These are phyloP conservation scores for Nothobranchius kuhntae DNA, from an alignment of 2,113 vertebrate genomes.

Conservation along the genomic window DNA sequence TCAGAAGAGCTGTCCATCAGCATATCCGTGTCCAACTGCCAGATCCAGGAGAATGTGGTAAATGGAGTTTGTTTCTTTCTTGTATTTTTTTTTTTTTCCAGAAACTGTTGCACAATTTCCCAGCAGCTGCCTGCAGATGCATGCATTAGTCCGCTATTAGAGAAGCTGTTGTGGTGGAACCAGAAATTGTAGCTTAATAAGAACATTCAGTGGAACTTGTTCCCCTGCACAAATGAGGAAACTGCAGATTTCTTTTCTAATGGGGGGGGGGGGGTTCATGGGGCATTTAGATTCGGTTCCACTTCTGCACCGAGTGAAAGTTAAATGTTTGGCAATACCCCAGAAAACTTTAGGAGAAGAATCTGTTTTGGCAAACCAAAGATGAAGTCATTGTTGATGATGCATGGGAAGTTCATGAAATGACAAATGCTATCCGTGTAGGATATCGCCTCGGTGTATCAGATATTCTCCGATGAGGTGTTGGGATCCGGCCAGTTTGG, in stretches of 20 bases:
- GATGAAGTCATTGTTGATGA: constrained; percentile 24
- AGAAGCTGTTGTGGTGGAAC: constrained; percentile 47
- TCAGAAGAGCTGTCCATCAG: constrained; percentile 95
- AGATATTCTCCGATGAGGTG: constrained; percentile 99
- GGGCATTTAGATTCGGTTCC: constrained; percentile 28
- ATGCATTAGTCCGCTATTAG: constrained; percentile 30
- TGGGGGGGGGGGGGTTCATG: not conserved
- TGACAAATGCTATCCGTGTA: constrained; percentile 59
- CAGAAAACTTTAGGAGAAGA: constrained; percentile 28
- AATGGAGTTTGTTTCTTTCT: constrained; percentile 68
- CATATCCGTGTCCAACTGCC: constrained; percentile 97
- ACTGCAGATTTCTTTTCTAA: constrained; percentile 4
- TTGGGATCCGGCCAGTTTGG: constrained; percentile 98
- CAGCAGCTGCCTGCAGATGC: constrained; percentile 31
- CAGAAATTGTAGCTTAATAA: constrained; percentile 22
- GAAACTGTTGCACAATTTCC: constrained; percentile 55
- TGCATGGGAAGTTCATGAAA: constrained; percentile 13
- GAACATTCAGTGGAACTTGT: constrained; percentile 33
- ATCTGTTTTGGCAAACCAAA: not conserved
- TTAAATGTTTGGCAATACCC: constrained; percentile 46
- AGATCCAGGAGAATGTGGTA: constrained; percentile 98
- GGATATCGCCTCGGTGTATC: constrained; percentile 98
- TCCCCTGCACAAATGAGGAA: constrained; percentile 36
- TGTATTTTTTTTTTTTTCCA: not conserved
- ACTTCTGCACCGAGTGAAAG: constrained; percentile 61